Percentiles rank a stretch among this genome's conserved stretches.
phyloP scores from a whole-genome alignment of 2,888 invertebrate species.

The Apamea monoglypha region DNA sequence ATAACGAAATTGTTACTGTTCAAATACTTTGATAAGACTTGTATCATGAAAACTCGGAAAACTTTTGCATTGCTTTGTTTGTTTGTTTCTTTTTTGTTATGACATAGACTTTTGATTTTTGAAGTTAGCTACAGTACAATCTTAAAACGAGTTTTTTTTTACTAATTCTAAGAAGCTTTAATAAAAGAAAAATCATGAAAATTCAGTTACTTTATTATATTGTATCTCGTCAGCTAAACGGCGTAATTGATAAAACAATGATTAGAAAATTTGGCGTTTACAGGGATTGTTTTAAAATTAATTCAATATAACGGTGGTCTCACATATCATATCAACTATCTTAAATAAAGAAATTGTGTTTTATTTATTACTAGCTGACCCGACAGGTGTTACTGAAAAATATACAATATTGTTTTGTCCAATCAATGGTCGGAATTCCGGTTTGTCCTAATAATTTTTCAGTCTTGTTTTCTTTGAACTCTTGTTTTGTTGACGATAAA shows the following conservation, averaged over 20 bases:
- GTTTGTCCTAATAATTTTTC: background rate
- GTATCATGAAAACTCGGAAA: constrained; percentile 20
- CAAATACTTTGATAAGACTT: constrained; percentile 24
- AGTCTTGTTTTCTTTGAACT: background rate
- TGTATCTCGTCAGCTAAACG: background rate
- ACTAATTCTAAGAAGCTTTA: too few species aligned
- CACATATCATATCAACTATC: too few species aligned
- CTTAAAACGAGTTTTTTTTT: too few species aligned
- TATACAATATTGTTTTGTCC: background rate
- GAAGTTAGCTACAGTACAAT: constrained; percentile 14
- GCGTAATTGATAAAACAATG: background rate
- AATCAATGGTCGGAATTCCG: background rate
- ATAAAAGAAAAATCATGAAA: background rate
- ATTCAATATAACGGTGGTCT: background rate
- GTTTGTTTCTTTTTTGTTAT: constrained; percentile 23
- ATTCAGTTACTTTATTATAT: background rate
- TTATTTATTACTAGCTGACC: too few species aligned
- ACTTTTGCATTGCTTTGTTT: constrained; percentile 16
- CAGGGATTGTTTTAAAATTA: background rate
- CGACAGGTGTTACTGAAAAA: background rate
- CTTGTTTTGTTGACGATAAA: too few species aligned
- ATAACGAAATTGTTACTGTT: constrained; percentile 19
- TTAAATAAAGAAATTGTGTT: too few species aligned
- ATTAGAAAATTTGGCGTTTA: background rate
- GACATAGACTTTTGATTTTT: background rate